Conservation (phyloP, 2,888 invertebrate species). For the Endotricha flammealis region DNA sequence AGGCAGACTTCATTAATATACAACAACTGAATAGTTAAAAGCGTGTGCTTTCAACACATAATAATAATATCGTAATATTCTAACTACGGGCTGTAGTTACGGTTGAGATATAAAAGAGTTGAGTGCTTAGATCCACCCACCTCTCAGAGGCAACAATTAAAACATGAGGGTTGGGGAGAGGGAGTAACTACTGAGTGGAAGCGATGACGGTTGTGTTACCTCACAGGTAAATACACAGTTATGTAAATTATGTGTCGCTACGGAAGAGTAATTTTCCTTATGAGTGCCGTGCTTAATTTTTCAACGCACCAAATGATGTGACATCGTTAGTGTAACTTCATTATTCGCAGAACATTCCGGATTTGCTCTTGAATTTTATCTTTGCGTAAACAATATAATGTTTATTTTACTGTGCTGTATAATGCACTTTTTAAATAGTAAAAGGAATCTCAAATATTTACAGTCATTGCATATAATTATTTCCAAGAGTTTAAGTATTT, state of each 20-base stretch:
- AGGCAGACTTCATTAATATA: too few relatives aligned
- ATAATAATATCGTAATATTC: slow-evolving; percentile 25
- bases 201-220: slow-evolving; percentile 44
- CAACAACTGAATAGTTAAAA: too few relatives aligned
- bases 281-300: slow-evolving; percentile 7
- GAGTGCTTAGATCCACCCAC: slow-evolving; percentile 66
- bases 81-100: slow-evolving; percentile 33
- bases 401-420: too few relatives aligned
- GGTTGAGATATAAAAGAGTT: slow-evolving; percentile 58
- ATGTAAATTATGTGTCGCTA: slow-evolving; percentile 60
- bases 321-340: too few relatives aligned
- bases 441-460: too few relatives aligned
- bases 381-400: too few relatives aligned
- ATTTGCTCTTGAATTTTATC: too few relatives aligned
- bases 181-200: slow-evolving; percentile 69
- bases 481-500: too few relatives aligned
- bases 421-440: too few relatives aligned
- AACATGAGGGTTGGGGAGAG: slow-evolving; percentile 56
- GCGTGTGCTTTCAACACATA: slow-evolving; percentile 3
- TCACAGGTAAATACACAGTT: slow-evolving; percentile 52
- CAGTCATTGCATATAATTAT: too few relatives aligned
- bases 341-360: too few relatives aligned
- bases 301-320: slow-evolving; percentile 4
- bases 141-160: slow-evolving; percentile 72
- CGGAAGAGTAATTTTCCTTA: slow-evolving; percentile 13